Evolutionary conservation across 2,888 invertebrate species (phyloP), one percentile per base, ranked within the genome.

Genomic region (Syrista parreyssii): DNA sequence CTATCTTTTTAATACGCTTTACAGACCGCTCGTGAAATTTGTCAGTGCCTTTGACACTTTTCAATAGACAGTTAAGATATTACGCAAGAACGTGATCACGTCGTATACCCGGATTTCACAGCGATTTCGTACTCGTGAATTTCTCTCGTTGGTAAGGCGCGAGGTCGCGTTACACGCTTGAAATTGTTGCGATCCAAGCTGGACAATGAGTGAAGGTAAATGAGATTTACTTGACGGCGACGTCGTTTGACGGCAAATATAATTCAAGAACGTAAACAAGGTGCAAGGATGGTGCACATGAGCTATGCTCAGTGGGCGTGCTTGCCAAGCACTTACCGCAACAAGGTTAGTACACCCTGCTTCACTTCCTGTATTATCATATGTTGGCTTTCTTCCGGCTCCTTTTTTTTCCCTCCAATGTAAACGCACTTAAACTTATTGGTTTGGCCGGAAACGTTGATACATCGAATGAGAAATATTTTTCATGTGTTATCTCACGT

Each of bases 251-350:
- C 55, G 23, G 9, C 23, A 55, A 55, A 55, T 55, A 55, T 23
- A 55, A 55, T 55, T 55, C 23, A 55, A 55, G 55, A 55, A 55
- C 55, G 55, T 55, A 55, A 55, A 55, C 55, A 55, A 55, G 23
- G 23, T 40, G 34, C 68, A 75, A 83, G 79, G 82, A 91, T 91
- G 91, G 91, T 91, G 83, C 91, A 91, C 85, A 91, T 88, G 89
- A 91, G 91, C 83, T 91, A 91, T 84, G 91, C 91, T 76, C 89
- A 91, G 78, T 91, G 91, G 91, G 91, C 91, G 77, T 91, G 91
- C 78, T 84, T 91, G 85, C 91, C 91, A 81, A 91, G 91, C 86
- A 91, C 91, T 84, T 91, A 91, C 81, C 88, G 91, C 80, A 91
- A 91, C 80, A 91, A 91, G 91, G 91, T 91, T 87, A 79, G 89